phyloP scores from a whole-genome alignment of 35 echinoderm and acorn worm genomes.

The Heliocidaris erythrogramma region DNA sequence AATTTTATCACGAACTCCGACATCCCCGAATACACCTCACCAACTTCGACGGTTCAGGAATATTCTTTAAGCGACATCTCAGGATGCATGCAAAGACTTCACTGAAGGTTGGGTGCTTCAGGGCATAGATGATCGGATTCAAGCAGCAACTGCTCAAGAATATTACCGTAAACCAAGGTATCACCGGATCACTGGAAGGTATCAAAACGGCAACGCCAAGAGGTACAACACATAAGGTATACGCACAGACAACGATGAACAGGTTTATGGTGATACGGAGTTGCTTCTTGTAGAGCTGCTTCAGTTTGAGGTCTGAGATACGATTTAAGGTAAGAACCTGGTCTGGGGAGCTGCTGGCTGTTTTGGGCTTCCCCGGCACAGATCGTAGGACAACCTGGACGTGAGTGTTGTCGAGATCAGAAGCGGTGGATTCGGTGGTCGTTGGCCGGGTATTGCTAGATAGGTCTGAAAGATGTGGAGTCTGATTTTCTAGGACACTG shows the following conservation, averaged over 20 bases:
- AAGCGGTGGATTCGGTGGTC: too few species aligned
- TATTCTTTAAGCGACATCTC: conserved; percentile 14
- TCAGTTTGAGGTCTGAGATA: neutral
- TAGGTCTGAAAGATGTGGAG: too few species aligned
- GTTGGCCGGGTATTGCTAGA: too few species aligned
- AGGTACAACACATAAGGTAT: conserved; percentile 34
- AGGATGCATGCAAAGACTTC: conserved; percentile 52
- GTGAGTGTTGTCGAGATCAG: neutral
- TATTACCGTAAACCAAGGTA: conserved; percentile 30
- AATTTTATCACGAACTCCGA: neutral
- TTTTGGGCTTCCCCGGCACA: neutral
- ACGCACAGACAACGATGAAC: conserved; percentile 61
- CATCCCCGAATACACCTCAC: too few species aligned
- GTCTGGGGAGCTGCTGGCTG: neutral
- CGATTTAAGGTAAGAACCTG: neutral
- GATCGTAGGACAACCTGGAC: neutral
- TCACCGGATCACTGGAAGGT: conserved; percentile 55
- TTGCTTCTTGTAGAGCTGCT: conserved; percentile 45
- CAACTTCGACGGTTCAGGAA: conserved; percentile 47
- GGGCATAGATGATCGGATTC: conserved; percentile 59
- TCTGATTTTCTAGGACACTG: too few species aligned
- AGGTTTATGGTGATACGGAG: conserved; percentile 67
- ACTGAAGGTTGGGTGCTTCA: conserved; percentile 63
- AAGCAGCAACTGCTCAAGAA: conserved; percentile 41
- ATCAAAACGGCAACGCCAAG: conserved; percentile 51